phyloP scores from a whole-genome alignment of 2,888 invertebrate species.

The Drosophila villosipedis region DNA sequence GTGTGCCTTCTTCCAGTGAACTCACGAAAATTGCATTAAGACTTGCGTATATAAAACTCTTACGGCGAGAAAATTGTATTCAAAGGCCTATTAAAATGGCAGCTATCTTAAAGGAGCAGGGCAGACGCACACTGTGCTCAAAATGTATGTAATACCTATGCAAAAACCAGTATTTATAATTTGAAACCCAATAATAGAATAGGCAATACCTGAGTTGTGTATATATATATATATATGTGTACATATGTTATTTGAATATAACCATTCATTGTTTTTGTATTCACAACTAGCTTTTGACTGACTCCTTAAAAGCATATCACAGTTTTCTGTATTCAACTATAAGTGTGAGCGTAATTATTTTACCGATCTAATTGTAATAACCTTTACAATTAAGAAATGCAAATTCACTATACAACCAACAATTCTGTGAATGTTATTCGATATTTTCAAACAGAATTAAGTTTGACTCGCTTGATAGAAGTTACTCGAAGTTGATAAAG shows the following conservation, averaged over 20 bases:
- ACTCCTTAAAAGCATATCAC: not conserved
- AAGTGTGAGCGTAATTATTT: not conserved
- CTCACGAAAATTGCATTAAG: not conserved
- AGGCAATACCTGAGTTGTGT: not conserved
- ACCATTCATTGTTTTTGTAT: not conserved
- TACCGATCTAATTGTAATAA: not conserved
- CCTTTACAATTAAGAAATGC: not conserved
- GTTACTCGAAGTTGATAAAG: not conserved
- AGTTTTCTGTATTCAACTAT: not conserved
- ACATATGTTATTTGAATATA: not conserved
- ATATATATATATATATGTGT: not conserved
- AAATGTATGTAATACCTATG: constrained; percentile 56
- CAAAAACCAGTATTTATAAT: not conserved
- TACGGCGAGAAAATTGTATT: constrained; percentile 4
- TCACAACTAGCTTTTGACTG: not conserved
- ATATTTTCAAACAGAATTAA: not conserved
- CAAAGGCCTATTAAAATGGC: constrained; percentile 35
- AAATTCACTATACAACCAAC: not conserved
- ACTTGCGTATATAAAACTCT: constrained; percentile 1
- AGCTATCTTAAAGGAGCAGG: constrained; percentile 22
- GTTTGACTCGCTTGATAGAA: not conserved
- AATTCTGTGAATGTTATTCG: not conserved
- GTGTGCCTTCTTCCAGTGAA: constrained; percentile 10
- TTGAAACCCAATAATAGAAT: not conserved
- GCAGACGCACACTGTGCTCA: constrained; percentile 48